A percentile compares a stretch with the other conserved stretches of the same genome.
Conservation (phyloP, 2,888 invertebrate species). For the Lissonota sp. region DNA sequence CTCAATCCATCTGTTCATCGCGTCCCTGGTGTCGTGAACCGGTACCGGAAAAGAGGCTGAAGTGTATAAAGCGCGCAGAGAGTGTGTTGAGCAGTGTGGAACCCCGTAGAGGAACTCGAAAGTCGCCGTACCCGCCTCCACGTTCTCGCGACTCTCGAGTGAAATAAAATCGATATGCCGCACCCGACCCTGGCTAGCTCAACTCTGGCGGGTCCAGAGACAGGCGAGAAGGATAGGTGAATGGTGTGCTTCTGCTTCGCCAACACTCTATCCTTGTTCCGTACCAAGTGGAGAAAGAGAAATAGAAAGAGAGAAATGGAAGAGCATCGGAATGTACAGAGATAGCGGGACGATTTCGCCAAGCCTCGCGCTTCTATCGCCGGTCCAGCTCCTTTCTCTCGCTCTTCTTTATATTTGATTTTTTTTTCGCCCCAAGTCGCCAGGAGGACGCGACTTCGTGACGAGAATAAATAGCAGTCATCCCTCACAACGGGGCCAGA, state of each 20-base stretch:
- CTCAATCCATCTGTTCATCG: neutral
- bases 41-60: constrained; percentile 36
- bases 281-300: constrained; percentile 18
- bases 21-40: constrained; percentile 43
- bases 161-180: constrained; percentile 82
- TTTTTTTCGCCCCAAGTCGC: constrained; percentile 50
- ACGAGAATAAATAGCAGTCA: constrained; percentile 80
- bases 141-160: constrained; percentile 70
- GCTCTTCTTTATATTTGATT: constrained; percentile 49
- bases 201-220: constrained; percentile 41
- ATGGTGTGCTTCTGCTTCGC: constrained; percentile 41
- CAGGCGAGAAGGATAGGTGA: constrained; percentile 36
- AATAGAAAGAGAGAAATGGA: constrained; percentile 10
- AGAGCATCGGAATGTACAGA: constrained; percentile 75
- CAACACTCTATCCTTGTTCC: constrained; percentile 66
- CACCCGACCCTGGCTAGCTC: constrained; percentile 69
- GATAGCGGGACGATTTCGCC: constrained; percentile 79
- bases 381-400: constrained; percentile 27
- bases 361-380: constrained; percentile 65
- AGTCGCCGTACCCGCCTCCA: constrained; percentile 52
- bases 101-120: constrained; percentile 54
- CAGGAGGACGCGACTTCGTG: constrained; percentile 73
- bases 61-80: constrained; percentile 20
- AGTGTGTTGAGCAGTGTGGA: constrained; percentile 37
- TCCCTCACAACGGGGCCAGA: constrained; percentile 70